These are phyloP conservation scores for Siniperca scherzeri DNA, from an alignment of 2,797 vertebrate species.

Conservation along the genomic window DNA sequence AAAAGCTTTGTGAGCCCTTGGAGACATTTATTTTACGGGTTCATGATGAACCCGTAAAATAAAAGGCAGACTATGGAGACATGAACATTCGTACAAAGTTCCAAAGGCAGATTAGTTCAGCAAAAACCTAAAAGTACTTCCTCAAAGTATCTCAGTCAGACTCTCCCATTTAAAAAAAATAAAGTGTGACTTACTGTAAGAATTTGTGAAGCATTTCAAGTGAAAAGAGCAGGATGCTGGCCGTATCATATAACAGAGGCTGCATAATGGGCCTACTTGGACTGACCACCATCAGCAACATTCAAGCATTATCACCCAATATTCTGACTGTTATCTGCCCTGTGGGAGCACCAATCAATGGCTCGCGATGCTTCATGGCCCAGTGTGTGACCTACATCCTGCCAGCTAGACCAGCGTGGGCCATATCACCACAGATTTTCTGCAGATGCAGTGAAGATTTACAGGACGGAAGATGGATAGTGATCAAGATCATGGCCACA, in stretches of 20 bases:
- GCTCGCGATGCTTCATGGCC: slow-evolving; percentile 48
- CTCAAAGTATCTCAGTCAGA: neutral
- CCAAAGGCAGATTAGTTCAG: slow-evolving; percentile 8
- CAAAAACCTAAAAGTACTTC: slow-evolving; percentile 4
- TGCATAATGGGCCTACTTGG: slow-evolving; percentile 62
- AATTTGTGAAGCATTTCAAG: slow-evolving; percentile 30
- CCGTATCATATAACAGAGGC: slow-evolving; percentile 38
- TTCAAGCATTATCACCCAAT: slow-evolving; percentile 50
- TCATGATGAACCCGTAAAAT: neutral
- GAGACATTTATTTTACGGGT: slow-evolving; percentile 2
- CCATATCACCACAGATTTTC: slow-evolving; percentile 31
- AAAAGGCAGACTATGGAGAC: neutral
- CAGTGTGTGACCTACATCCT: slow-evolving; percentile 36
- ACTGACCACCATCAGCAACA: slow-evolving; percentile 53
- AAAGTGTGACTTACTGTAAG: slow-evolving; percentile 1
- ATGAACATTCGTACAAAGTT: neutral
- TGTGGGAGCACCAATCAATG: slow-evolving; percentile 54
- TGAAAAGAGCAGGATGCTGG: slow-evolving; percentile 24
- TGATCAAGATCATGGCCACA: slow-evolving; percentile 34
- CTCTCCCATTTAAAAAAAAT: neutral
- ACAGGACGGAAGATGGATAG: slow-evolving; percentile 40
- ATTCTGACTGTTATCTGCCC: slow-evolving; percentile 51
- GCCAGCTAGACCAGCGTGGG: neutral
- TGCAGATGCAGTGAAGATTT: slow-evolving; percentile 41
- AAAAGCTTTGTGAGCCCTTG: slow-evolving; percentile 14